These are phyloP conservation scores for Montipora capitata DNA, from an alignment of 92 coral and sea anemone genomes.

Conservation along the genomic window DNA sequence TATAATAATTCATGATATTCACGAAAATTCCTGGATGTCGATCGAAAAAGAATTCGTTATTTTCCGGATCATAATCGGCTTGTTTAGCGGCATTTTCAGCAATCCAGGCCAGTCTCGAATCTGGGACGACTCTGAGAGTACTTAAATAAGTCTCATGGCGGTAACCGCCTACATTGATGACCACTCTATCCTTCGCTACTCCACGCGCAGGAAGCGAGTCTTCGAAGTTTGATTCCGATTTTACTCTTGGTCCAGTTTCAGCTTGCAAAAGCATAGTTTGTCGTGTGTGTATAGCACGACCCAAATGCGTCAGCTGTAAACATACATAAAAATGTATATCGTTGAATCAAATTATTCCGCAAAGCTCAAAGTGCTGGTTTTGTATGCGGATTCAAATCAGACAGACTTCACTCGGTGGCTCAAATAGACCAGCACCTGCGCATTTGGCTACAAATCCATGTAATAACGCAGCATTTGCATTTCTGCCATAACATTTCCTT, in stretches of 20 bases:
- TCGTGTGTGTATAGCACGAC: too few species aligned
- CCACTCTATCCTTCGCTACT: constrained; percentile 87
- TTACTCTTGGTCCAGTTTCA: constrained; percentile 41
- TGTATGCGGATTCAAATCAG: constrained; percentile 14
- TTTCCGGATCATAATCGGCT: constrained; percentile 93
- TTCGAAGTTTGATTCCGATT: constrained; percentile 80
- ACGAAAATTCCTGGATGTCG: constrained; percentile 97
- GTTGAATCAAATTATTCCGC: not conserved
- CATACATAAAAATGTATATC: not conserved
- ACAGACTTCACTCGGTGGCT: constrained; percentile 3
- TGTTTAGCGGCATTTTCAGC: constrained; percentile 95
- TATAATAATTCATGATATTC: constrained; percentile 92
- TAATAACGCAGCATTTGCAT: constrained; percentile 39
- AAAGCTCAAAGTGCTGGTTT: constrained; percentile 1
- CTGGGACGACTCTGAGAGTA: constrained; percentile 96
- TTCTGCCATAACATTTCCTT: constrained; percentile 15
- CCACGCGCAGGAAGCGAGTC: constrained; percentile 76
- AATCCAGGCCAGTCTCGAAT: constrained; percentile 97
- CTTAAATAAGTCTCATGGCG: constrained; percentile 98
- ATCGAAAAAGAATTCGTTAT: constrained; percentile 95
- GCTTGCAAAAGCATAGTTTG: constrained; percentile 38
- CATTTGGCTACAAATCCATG: constrained; percentile 3
- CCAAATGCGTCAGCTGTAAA: not conserved
- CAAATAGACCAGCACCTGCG: constrained; percentile 17
- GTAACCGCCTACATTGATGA: constrained; percentile 96